Base-by-base conservation (phyloP, 2,113 vertebrate genomes). In the Geothlypis trichas region DNA sequence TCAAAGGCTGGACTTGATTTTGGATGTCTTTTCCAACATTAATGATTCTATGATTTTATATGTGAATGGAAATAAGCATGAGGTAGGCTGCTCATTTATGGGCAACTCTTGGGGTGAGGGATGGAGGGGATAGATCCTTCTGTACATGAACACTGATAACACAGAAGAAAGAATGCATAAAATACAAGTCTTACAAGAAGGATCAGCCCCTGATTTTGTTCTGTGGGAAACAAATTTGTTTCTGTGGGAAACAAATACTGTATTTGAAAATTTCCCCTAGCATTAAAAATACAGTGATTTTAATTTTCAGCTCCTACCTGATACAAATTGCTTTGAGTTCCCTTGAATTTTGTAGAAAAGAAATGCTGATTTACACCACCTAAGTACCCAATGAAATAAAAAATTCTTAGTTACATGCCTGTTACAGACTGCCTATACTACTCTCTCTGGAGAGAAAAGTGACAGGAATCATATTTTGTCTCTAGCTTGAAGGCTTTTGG, bases 71-170 rank as follows among this genome's bases (percentile, higher is more conserved):
- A 27, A 14, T 30, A 74, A 84, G 14, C 19, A 17, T 9, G 7
- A 61, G 5, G 9, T 8, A 77, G 10, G 26, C 33, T 46, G 15
- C 18, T 84, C 3, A 15, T 26, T 5, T 27, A 30, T 57, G 8
- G 35, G 9, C 11, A 67, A 11, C 3, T 4, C 0, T 5, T 51
- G 10, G 12, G 2, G 4, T 18, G 49, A 42, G 37, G 8, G 24
- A 15, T 63, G 18, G 33, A 80, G 9, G 10, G 11, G 10, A 78
- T 4, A 77, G 27, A 13, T 19, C 8, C 30, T 72, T 82, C 44
- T 37, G 19, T 10, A 41, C 7, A 21, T 22, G 24, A 68, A 27
- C 7, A 7, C 21, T 68, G 17, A 13, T 2, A 3, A 23, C 4
- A 3, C 28, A 63, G 20, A n/a, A 18, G 37, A 73, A 68, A 84